Base-by-base conservation (phyloP, 2,113 vertebrate species). In the Hyperoodon ampullatus region DNA sequence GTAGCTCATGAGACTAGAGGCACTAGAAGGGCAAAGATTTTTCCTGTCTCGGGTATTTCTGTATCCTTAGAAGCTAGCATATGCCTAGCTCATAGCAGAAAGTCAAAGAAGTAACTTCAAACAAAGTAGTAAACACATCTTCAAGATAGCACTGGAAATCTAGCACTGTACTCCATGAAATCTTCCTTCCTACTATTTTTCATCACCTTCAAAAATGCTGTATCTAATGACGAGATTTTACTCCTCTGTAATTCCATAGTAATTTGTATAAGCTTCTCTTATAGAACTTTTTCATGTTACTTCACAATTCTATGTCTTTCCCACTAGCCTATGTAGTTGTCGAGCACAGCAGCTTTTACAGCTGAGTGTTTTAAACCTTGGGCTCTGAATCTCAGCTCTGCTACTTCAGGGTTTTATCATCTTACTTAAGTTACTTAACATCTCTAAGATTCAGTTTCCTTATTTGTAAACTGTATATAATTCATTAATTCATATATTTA, bases 61-160 rank as follows among this genome's bases (percentile, higher is more conserved):
- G 16, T 35, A 28, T 93, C 4, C 5, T 86, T 68, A 70, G 18
- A 18, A 58, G 28, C 35, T 86, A 63, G 39, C 28, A 28, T 7
- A 66, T 68, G 6, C 1, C 33, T 80, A 24, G 21, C 8, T 90
- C 11, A 66, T 11, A 86, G 28, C 6, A 82, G 8, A 87, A 92
- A 87, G 18, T 33, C 82, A 92, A 68, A 72, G 35, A 93, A 82
- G 19, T 66, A 65, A 82, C 91, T 96, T 24, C 30, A 72, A 85
- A 66, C 18, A 50, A 88, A 94, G 68, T 61, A 78, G 10, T 53
- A 44, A 85, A 91, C 13, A 23, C 33, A 33, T 60, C 18, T 63
- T 86, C 5, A 90, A 71, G 60, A 93, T 42, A 14, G 85, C 23
- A 87, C 13, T 91, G 28, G 53, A 81, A 94, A 82, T 88, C 11